Percentiles rank a stretch among this genome's conserved stretches.
Evolutionary conservation across 2,113 vertebrate genomes (phyloP).

Genomic region (Ciconia maguari): DNA sequence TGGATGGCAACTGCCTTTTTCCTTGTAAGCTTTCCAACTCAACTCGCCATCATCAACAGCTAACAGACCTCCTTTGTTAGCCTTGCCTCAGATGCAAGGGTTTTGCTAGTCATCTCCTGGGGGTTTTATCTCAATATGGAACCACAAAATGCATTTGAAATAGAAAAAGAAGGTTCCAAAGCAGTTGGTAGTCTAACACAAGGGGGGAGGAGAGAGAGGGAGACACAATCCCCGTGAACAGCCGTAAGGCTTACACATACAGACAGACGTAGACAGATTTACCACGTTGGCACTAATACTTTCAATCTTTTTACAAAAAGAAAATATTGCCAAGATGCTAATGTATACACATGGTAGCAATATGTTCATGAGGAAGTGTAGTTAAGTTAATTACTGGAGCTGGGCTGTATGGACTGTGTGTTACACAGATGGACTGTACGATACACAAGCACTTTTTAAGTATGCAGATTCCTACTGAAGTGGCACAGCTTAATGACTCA

Average conservation of each 20-base stretch:
- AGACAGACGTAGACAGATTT: conserved; percentile 59
- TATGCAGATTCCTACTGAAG: conserved; percentile 61
- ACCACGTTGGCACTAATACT: conserved; percentile 47
- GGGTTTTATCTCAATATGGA: conserved; percentile 25
- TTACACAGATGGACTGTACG: conserved; percentile 53
- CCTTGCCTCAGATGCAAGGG: conserved; percentile 9
- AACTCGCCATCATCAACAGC: background rate
- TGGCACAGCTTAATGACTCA: conserved; percentile 52
- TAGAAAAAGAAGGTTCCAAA: conserved; percentile 35
- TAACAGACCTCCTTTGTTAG: conserved; percentile 39
- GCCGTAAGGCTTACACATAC: conserved; percentile 43
- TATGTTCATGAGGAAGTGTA: conserved; percentile 53
- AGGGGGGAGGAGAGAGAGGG: background rate
- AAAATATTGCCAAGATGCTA: conserved; percentile 68
- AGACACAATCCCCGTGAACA: background rate
- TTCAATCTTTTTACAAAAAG: conserved; percentile 52
- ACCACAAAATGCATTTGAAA: conserved; percentile 28
- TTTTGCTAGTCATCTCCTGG: conserved; percentile 19
- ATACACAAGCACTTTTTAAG: conserved; percentile 39
- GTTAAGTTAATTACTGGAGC: conserved; percentile 54
- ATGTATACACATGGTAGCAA: conserved; percentile 64
- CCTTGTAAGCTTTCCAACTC: background rate
- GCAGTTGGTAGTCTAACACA: conserved; percentile 55
- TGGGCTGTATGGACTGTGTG: conserved; percentile 22
- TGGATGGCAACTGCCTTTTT: background rate